Conservation (phyloP, 2,888 invertebrate genomes). For the Galerucella nymphaeae region DNA sequence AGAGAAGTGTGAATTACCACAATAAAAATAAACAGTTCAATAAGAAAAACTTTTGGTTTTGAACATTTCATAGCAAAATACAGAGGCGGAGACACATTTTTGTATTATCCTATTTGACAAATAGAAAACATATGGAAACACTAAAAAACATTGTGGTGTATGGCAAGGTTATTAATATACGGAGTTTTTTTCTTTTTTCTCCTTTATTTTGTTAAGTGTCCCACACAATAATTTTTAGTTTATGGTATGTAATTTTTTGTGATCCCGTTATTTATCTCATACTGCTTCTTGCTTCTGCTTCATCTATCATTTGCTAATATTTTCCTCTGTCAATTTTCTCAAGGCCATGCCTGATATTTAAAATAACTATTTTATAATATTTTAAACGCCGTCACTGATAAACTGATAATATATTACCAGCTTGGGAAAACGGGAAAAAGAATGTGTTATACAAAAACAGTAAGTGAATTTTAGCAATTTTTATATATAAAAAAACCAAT, state of each 20-base stretch:
- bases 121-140: not conserved
- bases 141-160: too few species aligned
- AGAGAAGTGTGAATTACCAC: constrained; percentile 58
- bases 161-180: too few species aligned
- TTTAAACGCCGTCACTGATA: constrained; percentile 30
- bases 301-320: too few species aligned
- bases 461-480: constrained; percentile 47
- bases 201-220: too few species aligned
- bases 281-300: too few species aligned
- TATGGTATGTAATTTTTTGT: too few species aligned
- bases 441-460: constrained; percentile 47
- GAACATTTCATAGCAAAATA: constrained; percentile 49
- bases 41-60: constrained; percentile 47
- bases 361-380: not conserved
- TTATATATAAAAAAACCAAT: constrained; percentile 62
- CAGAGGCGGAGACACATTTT: constrained; percentile 21
- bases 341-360: too few species aligned
- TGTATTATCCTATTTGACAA: constrained; percentile 4
- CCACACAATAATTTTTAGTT: too few species aligned
- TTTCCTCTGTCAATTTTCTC: too few species aligned
- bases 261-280: too few species aligned
- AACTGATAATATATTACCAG: constrained; percentile 47
- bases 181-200: too few species aligned
- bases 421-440: constrained; percentile 40
- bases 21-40: constrained; percentile 58